These are phyloP conservation scores for Timandra comae DNA, from an alignment of 2,888 invertebrate genomes.

Conservation along the genomic window DNA sequence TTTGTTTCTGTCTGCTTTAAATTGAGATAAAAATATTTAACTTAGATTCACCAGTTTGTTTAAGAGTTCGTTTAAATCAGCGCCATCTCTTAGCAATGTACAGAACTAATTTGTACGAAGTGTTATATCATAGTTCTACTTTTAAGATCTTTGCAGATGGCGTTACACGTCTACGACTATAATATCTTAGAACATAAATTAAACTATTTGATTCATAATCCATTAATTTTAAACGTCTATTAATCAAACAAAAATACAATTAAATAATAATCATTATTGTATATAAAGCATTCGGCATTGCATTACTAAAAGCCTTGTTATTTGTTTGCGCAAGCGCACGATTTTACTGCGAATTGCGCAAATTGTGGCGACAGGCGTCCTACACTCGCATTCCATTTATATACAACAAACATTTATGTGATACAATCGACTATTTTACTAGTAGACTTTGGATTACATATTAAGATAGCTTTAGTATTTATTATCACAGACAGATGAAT, in stretches of 20 bases:
- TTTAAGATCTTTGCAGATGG: constrained; percentile 25
- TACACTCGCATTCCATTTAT: constrained; percentile 40
- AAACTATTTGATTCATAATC: too few species aligned
- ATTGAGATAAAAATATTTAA: too few species aligned
- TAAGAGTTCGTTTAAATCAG: constrained; percentile 10
- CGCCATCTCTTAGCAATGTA: constrained; percentile 44
- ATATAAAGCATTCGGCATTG: constrained; percentile 1
- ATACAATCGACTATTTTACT: constrained; percentile 11
- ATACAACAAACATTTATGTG: constrained; percentile 20
- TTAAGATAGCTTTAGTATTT: too few species aligned
- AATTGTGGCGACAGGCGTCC: constrained; percentile 40
- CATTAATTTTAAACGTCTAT: too few species aligned
- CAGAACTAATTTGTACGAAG: constrained; percentile 5
- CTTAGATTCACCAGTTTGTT: too few species aligned
- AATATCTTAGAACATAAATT: too few species aligned
- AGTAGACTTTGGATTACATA: too few species aligned
- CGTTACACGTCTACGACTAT: constrained; percentile 14
- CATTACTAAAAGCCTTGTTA: constrained; percentile 10
- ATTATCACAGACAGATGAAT: too few species aligned
- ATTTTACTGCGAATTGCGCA: constrained; percentile 31
- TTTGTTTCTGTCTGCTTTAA: too few species aligned
- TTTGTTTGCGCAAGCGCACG: constrained; percentile 33
- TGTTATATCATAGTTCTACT: constrained; percentile 2
- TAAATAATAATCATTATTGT: not conserved
- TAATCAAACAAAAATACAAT: too few species aligned